Percentiles rank a stretch among this genome's conserved stretches.
These are phyloP conservation scores for Anoncus sp. DNA, from an alignment of 2,888 invertebrate genomes.

Conservation along the genomic window DNA sequence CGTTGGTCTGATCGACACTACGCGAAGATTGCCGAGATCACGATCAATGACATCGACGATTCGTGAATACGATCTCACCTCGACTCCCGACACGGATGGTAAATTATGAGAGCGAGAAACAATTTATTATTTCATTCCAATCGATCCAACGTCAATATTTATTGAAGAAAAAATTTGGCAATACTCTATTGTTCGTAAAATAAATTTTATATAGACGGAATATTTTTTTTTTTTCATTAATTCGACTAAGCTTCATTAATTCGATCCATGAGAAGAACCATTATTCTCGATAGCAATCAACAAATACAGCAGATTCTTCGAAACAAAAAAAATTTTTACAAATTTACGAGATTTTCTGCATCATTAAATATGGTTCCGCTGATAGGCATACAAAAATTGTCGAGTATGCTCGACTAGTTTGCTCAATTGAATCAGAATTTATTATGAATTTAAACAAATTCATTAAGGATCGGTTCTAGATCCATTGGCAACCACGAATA, in stretches of 20 bases:
- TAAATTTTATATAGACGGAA: background rate
- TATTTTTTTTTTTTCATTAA: background rate
- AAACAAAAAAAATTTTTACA: background rate
- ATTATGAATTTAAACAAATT: too few relatives aligned
- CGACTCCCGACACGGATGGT: constrained; percentile 68
- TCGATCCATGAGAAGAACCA: too few relatives aligned
- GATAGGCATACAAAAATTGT: too few relatives aligned
- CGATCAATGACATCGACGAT: constrained; percentile 67
- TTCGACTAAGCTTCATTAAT: background rate
- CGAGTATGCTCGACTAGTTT: too few relatives aligned
- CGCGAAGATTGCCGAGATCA: constrained; percentile 64
- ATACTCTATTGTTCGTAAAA: background rate
- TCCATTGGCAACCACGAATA: too few relatives aligned
- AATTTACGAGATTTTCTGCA: background rate
- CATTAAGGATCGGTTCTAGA: too few relatives aligned
- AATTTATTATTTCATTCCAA: constrained; percentile 10
- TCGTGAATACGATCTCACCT: constrained; percentile 67
- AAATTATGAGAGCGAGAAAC: constrained; percentile 18
- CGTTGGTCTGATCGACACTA: constrained; percentile 44
- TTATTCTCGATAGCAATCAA: background rate
- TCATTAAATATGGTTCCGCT: too few relatives aligned
- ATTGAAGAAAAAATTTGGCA: background rate
- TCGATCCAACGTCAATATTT: background rate
- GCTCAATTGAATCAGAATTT: too few relatives aligned
- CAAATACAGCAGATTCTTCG: background rate